phyloP scores from a whole-genome alignment of 2,113 vertebrate genomes.

The Ceratotherium simum region DNA sequence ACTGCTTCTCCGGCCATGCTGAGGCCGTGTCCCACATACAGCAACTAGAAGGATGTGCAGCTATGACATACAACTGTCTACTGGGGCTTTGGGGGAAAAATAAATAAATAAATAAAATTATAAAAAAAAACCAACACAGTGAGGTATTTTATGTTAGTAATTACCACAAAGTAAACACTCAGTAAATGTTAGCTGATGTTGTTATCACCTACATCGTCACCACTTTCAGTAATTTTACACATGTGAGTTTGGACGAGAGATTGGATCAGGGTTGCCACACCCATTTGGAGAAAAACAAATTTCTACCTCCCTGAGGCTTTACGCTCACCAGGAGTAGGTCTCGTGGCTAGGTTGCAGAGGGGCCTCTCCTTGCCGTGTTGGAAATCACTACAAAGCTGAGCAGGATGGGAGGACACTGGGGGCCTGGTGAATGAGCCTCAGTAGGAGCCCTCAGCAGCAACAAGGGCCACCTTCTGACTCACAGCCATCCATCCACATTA shows the following conservation, averaged over 20 bases:
- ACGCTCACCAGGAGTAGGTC: neutral
- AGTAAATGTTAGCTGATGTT: neutral
- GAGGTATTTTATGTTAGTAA: neutral
- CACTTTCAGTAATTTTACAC: neutral
- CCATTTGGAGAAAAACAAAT: neutral
- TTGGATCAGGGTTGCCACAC: neutral
- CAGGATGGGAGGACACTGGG: neutral
- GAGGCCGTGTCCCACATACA: too few species aligned
- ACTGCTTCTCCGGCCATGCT: too few species aligned
- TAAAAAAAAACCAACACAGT: neutral
- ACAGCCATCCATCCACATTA: neutral
- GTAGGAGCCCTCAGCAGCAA: neutral
- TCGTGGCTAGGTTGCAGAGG: neutral
- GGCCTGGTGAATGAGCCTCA: neutral
- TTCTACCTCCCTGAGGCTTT: neutral
- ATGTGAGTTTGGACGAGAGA: neutral
- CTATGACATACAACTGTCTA: too few species aligned
- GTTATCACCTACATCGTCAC: neutral
- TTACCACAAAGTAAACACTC: neutral
- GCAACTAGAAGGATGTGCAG: too few species aligned
- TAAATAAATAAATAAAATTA: too few species aligned
- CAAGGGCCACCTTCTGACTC: conserved; percentile 3
- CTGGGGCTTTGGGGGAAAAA: too few species aligned
- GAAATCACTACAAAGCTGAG: neutral
- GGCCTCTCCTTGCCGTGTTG: neutral